Base-by-base conservation (phyloP, 2,888 invertebrate genomes). In the Torymus texanus region DNA sequence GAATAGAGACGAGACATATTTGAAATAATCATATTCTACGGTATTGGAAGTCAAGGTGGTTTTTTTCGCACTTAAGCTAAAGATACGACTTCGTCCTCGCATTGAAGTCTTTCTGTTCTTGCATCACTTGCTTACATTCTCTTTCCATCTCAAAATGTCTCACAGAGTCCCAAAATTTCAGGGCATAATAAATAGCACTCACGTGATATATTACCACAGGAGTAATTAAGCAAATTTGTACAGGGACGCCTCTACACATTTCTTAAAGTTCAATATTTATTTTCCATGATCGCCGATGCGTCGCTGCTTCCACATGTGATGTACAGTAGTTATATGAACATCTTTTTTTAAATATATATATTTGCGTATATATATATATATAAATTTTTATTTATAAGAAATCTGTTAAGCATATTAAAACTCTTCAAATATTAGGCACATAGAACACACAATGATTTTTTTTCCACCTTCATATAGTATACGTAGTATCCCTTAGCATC, bases 401-500 rank as follows among this genome's bases (percentile, higher is more conserved):
- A 66, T 79, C 41, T 76, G 59, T 61, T 70, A 76, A 72, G 72
- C 72, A 80, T 73, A 68, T 62, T 61, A 74, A 83, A 84, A 84
- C 81, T 83, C 76, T 84, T 82, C 83, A 83, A 85, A 82, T 84
- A 85, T 86, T 86, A 89, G 89, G 88, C 88, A 89, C 88, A 88
- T 88, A 86, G 86, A 88, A 88, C 87, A 88, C 87, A 86, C 86
- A 87, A 85, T 80, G 82, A 86, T 85, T 83, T 84, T 66, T 72
- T 56, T 58, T 51, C 8, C 72, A 67, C 58, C 59, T 63, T 72
- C 58, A 21, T 74, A 79, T 82, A 84, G 84, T 86, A 84, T 85
- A 85, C 82, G 80, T 84, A 84, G 80, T 82, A 80, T 82, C 75
- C 67, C 66, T 72, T 71, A 81, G 65, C 73, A 75, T 80, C 80